Evolutionary conservation across 2,888 invertebrate species (phyloP).

Genomic region (Tyria jacobaeae): DNA sequence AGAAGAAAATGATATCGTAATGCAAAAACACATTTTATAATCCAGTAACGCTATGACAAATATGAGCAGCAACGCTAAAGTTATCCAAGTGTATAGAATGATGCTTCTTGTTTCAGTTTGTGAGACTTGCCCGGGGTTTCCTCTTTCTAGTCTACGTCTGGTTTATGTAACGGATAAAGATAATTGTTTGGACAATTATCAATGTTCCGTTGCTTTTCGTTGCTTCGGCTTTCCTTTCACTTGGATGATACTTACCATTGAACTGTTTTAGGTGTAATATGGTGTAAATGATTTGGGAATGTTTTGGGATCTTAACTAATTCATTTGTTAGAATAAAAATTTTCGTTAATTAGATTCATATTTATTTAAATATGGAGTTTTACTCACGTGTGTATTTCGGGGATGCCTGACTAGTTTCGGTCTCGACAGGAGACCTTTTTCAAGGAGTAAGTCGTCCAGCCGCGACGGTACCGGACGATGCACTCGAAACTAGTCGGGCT

Average conservation of each 20-base stretch:
- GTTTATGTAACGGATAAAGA: conserved; percentile 43
- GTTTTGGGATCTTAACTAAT: neutral
- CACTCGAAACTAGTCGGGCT: too few relatives aligned
- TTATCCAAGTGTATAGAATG: conserved; percentile 3
- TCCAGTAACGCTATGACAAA: neutral
- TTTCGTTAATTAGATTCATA: too few relatives aligned
- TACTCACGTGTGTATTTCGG: too few relatives aligned
- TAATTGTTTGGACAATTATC: conserved; percentile 52
- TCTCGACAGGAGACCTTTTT: too few relatives aligned
- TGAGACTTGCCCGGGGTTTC: conserved; percentile 1
- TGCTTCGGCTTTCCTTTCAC: conserved; percentile 25
- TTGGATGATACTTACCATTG: conserved; percentile 42
- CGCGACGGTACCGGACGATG: too few relatives aligned
- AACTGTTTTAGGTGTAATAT: conserved; percentile 29
- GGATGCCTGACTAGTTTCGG: too few relatives aligned
- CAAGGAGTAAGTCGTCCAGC: too few relatives aligned
- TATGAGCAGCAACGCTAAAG: neutral
- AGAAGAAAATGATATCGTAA: neutral
- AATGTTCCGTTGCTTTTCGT: conserved; percentile 28
- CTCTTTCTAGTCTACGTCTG: conserved; percentile 25
- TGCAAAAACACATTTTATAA: neutral
- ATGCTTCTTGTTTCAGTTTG: neutral
- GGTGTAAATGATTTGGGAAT: conserved; percentile 11
- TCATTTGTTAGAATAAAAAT: too few relatives aligned
- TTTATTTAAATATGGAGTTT: too few relatives aligned